These are phyloP conservation scores for Ennomos erosarius DNA, from an alignment of 2,888 invertebrate genomes.

Conservation along the genomic window DNA sequence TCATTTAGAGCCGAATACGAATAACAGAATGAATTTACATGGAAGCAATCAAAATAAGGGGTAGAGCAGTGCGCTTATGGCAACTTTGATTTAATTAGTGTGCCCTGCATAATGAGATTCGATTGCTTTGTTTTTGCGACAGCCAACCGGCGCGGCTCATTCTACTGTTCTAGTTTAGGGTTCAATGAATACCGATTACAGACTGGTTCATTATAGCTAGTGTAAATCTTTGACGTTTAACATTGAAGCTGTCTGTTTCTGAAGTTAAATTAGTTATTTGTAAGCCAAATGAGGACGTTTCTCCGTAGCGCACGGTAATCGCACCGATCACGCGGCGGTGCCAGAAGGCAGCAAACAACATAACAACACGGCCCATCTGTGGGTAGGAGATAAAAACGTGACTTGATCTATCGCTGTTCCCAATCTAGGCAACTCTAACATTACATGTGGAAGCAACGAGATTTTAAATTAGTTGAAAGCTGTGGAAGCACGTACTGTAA, in stretches of 20 bases:
- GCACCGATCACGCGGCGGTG: constrained; percentile 39
- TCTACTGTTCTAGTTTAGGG: constrained; percentile 29
- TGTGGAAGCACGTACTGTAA: constrained; percentile 22
- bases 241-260: too few species aligned
- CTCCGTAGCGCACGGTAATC: constrained; percentile 28
- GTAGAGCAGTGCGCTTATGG: constrained; percentile 60
- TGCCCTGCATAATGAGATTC: constrained; percentile 58
- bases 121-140: constrained; percentile 55
- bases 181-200: constrained; percentile 5
- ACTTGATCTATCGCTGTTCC: constrained; percentile 53
- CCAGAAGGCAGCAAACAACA: constrained; percentile 35
- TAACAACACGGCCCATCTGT: constrained; percentile 38
- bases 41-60: constrained; percentile 75
- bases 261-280: too few species aligned
- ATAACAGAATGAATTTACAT: constrained; percentile 71
- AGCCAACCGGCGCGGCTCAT: constrained; percentile 28
- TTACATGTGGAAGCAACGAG: constrained; percentile 18
- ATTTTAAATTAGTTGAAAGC: constrained; percentile 23
- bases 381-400: constrained; percentile 54
- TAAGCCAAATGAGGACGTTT: background rate
- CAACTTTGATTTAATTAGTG: constrained; percentile 71
- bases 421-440: constrained; percentile 43
- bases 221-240: background rate
- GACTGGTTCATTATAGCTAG: constrained; percentile 18
- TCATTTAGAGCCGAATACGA: constrained; percentile 71